Evolutionary conservation across 2,888 invertebrate species (phyloP).

Genomic region (Nasonia oneida): DNA sequence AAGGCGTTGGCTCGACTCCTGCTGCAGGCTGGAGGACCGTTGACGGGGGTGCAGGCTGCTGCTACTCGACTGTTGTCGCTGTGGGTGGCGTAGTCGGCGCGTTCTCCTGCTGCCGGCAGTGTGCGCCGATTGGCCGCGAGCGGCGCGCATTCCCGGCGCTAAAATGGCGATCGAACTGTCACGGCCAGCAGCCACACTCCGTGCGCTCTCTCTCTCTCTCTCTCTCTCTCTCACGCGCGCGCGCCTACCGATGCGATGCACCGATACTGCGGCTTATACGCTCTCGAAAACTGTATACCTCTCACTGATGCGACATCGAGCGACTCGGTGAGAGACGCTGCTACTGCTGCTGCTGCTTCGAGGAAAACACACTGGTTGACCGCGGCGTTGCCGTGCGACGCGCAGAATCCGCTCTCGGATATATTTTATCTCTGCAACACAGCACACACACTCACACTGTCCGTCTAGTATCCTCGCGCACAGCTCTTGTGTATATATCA

Average conservation of each 20-base stretch:
- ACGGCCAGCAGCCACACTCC: constrained; percentile 55
- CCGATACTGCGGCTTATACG: too few relatives aligned
- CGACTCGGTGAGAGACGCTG: not conserved
- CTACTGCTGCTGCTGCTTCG: not conserved
- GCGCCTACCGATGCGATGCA: too few relatives aligned
- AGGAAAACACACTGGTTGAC: constrained; percentile 14
- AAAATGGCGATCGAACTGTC: constrained; percentile 79
- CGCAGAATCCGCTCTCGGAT: constrained; percentile 14
- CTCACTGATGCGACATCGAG: not conserved
- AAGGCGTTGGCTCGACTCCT: constrained; percentile 59
- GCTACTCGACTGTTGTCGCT: constrained; percentile 7
- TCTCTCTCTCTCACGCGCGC: too few relatives aligned
- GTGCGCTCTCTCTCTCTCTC: not conserved
- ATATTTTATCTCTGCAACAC: not conserved
- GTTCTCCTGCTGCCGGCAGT: constrained; percentile 59
- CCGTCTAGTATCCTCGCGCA: not conserved
- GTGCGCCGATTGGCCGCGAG: constrained; percentile 70
- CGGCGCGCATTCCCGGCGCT: constrained; percentile 76
- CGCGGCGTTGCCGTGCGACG: constrained; percentile 37
- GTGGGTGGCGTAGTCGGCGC: constrained; percentile 11
- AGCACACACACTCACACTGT: not conserved
- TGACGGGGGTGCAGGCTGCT: not conserved
- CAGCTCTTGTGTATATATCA: not conserved
- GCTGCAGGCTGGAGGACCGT: not conserved
- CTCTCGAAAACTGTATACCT: too few relatives aligned